phyloP scores from a whole-genome alignment of 2,113 vertebrate genomes.

The Pseudopipra pipra region DNA sequence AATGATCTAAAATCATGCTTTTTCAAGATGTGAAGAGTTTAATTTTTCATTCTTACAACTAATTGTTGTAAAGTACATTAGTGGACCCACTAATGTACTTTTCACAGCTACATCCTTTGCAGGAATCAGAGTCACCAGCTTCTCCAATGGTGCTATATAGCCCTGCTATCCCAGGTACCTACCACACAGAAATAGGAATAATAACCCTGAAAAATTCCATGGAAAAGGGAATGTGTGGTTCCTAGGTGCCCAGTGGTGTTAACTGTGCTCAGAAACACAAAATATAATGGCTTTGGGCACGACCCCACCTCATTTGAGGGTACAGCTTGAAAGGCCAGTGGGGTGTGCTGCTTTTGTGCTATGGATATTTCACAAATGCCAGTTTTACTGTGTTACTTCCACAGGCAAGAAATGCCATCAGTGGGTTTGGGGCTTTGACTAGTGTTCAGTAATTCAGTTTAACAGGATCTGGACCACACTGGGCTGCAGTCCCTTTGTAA shows the following conservation, averaged over 20 bases:
- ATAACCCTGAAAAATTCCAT: not conserved
- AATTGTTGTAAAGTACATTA: no score
- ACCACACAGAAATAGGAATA: not conserved
- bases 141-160: not conserved
- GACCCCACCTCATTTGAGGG: not conserved
- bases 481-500: not conserved
- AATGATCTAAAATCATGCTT: not conserved
- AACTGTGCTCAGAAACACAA: not conserved
- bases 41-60: not conserved
- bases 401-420: not conserved
- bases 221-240: not conserved
- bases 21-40: not conserved
- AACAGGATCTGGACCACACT: not conserved
- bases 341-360: not conserved
- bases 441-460: not conserved
- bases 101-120: not conserved
- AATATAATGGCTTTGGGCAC: not conserved
- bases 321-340: not conserved
- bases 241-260: not conserved
- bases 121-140: not conserved
- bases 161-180: not conserved
- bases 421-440: not conserved
- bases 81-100: not conserved
- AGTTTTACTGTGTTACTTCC: not conserved
- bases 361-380: not conserved